A percentile compares a stretch with the other conserved stretches of the same genome.
phyloP scores from a whole-genome alignment of 30 jellyfish, hydroid and myxozoan species.

The Aurelia sp. region DNA sequence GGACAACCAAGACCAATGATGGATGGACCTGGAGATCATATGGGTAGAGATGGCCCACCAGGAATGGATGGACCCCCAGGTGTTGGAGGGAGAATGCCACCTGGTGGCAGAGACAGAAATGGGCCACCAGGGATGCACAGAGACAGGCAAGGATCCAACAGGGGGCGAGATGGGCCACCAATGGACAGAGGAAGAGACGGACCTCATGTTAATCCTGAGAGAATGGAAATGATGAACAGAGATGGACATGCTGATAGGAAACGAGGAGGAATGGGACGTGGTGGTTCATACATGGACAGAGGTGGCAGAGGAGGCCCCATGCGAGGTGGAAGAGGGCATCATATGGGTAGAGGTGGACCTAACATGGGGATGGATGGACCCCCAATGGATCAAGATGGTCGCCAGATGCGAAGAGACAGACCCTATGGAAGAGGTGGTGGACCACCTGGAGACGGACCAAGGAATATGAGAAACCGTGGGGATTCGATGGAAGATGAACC shows the following conservation, averaged over 20 bases:
- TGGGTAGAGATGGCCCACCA: constrained; percentile 57
- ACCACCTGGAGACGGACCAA: constrained; percentile 25
- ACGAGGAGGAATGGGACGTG: constrained; percentile 41
- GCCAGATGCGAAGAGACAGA: constrained; percentile 47
- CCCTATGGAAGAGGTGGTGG: constrained; percentile 23
- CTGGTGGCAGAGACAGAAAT: constrained; percentile 35
- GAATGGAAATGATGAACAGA: constrained; percentile 51
- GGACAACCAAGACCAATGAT: constrained; percentile 55
- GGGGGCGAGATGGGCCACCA: constrained; percentile 39
- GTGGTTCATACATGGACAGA: constrained; percentile 35
- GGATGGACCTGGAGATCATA: constrained; percentile 51
- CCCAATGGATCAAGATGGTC: constrained; percentile 71
- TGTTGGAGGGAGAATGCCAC: constrained; percentile 45
- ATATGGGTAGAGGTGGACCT: constrained; percentile 75
- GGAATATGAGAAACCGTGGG: constrained; percentile 53
- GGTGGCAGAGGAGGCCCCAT: constrained; percentile 85
- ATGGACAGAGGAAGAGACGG: constrained; percentile 48
- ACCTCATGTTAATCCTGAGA: constrained; percentile 54
- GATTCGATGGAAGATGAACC: constrained; percentile 50
- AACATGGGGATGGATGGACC: constrained; percentile 73
- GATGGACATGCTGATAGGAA: constrained; percentile 47
- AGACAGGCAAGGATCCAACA: constrained; percentile 30
- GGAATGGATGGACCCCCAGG: constrained; percentile 59
- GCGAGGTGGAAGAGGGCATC: constrained; percentile 71
- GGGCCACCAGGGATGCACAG: constrained; percentile 71